A percentile compares a stretch with the other conserved stretches of the same genome.
Evolutionary conservation across 1,140 invertebrate species (phyloP).

Genomic region (Bombus confusus): DNA sequence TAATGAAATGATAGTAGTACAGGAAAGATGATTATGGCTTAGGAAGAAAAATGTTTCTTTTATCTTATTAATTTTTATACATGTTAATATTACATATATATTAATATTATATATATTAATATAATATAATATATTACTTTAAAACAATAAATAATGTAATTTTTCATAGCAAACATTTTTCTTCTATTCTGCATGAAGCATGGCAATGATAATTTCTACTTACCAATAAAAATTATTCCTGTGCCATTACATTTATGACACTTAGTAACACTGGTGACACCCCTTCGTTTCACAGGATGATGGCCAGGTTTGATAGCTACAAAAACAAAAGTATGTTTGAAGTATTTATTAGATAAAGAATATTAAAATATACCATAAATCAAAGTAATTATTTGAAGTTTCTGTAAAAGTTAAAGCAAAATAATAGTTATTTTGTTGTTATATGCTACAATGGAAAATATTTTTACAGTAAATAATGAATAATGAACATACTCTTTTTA

Average conservation of each 20-base stretch:
- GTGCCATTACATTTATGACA: constrained; percentile 94
- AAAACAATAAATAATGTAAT: background rate
- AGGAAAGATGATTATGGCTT: constrained; percentile 65
- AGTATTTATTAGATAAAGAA: background rate
- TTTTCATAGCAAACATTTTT: constrained; percentile 58
- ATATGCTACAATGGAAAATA: background rate
- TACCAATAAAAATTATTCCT: constrained; percentile 91
- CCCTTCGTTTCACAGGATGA: constrained; percentile 92
- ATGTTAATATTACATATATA: background rate
- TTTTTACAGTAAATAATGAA: background rate
- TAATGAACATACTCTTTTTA: constrained; percentile 78
- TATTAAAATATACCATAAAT: background rate
- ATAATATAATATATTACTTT: background rate
- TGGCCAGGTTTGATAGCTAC: constrained; percentile 85
- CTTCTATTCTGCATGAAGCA: constrained; percentile 20
- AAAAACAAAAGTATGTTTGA: constrained; percentile 59
- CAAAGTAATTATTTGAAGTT: background rate
- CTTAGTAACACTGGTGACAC: constrained; percentile 91
- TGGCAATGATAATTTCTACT: constrained; percentile 50
- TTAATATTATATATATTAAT: too few relatives aligned
- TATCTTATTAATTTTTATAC: background rate
- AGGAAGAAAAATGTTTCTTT: constrained; percentile 56
- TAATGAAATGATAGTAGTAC: constrained; percentile 77
- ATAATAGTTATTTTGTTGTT: background rate
- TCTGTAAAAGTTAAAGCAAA: background rate